These are phyloP conservation scores for Leucophenga maculata DNA, from an alignment of 2,888 invertebrate genomes.

Conservation along the genomic window DNA sequence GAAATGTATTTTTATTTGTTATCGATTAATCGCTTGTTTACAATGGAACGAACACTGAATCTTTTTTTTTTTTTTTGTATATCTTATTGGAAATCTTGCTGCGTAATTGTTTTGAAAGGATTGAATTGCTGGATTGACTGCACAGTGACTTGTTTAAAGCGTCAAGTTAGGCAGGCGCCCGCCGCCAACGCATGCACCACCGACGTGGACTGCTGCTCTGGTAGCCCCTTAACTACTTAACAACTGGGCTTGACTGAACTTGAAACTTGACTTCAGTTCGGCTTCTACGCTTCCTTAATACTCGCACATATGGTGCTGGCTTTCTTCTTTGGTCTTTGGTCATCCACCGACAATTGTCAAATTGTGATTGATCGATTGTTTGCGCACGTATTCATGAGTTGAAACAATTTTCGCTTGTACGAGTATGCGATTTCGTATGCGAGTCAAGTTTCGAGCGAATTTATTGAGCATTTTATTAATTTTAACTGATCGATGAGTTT, in stretches of 20 bases:
- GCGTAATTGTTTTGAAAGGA: conserved; percentile 63
- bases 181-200: background rate
- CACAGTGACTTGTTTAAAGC: background rate
- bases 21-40: conserved; percentile 60
- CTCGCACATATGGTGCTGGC: background rate
- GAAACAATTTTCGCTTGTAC: conserved; percentile 34
- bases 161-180: background rate
- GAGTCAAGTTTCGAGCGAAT: conserved; percentile 45
- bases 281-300: background rate
- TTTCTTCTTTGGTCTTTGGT: background rate
- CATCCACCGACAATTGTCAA: conserved; percentile 46
- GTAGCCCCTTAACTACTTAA: too few species aligned
- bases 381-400: conserved; percentile 63
- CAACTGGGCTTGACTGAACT: background rate
- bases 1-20: conserved; percentile 65
- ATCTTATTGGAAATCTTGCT: conserved; percentile 53
- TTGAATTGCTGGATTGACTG: conserved; percentile 49
- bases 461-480: conserved; percentile 65
- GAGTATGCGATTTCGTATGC: too few species aligned
- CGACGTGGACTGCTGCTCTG: conserved; percentile 19
- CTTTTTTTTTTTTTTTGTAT: conserved; percentile 23
- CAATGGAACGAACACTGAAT: conserved; percentile 35
- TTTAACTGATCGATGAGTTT: conserved; percentile 60
- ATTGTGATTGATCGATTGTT: conserved; percentile 65
- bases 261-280: background rate